Evolutionary conservation across 2,113 vertebrate genomes (phyloP), one percentile per base, ranked within the genome.

Genomic region (Nothoprocta perdicaria): DNA sequence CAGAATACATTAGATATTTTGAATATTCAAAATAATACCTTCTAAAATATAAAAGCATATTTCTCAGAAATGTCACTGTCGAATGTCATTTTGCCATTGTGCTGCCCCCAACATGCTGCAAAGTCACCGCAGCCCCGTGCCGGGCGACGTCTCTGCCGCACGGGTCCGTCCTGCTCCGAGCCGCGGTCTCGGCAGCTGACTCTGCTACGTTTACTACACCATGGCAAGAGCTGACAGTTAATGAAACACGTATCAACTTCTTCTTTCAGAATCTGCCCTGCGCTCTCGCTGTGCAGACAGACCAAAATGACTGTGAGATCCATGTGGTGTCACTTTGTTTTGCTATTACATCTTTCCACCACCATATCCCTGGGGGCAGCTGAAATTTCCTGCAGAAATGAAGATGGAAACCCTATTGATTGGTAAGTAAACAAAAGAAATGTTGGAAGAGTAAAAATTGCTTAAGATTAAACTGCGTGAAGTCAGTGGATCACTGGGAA

Each of bases 301-400:
- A 8, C 26, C 80, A 84, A 94, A 92, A 98, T 98, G 98, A 89
- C 92, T 3, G 58, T 12, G 3, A 80, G 79, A 73, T 15, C 80
- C 81, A 77, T 84, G 0, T 17, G 86, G 89, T 65, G 79, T 69
- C n/a, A 22, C 10, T 33, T 52, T 12, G 77, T 71, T 74, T 46
- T 96, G 94, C 72, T 97, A 3, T n/a, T 94, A 22, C 71, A 97
- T 7, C 66, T 95, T 33, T 76, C 31, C 78, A 74, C 48, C 9
- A 9, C 31, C 35, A 38, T 38, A 7, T 29, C 92, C 53, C 80
- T 94, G 46, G n/a, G 93, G 80, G 80, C 94, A n/a, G 81, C 75
- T 11, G 91, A 93, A 35, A 97, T 99, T 93, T 98, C 98, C 29
- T 99, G 99, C 95, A 97, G 95, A 94, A 98, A 98, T 95, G 98